Base-by-base conservation (phyloP, 2,888 invertebrate species). In the Nemotelus pantherinus region DNA sequence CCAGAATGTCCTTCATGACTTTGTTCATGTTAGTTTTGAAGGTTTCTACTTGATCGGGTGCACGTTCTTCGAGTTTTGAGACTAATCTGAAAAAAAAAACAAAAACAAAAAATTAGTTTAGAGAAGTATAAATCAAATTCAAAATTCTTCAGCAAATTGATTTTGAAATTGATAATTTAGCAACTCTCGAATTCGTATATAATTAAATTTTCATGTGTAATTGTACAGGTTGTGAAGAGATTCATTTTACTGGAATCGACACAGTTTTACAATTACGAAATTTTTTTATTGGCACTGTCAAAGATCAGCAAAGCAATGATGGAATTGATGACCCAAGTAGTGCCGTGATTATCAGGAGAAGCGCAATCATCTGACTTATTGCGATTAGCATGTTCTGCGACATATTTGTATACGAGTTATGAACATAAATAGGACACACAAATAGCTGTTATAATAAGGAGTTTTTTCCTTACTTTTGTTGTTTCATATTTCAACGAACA, bases 1-100 rank as follows among this genome's bases (percentile, higher is more conserved):
- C 90, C 80, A 97, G 89, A 82, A 97, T 92, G 83, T 96, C 95
- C 87, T 97, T 97, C 93, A 97, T 95, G 80, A 94, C 94, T 90
- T 94, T 95, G 88, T 95, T 95, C 91, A 95, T 94, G 88, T 96
- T 96, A 76, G 92, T 93, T 88, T 97, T 96, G 88, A 97, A 97
- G 47, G 93, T 88, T 5, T 95, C 93, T 80, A 96, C 93, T 90
- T 96, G 94, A 83, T 95, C 95, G 3, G 96, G 96, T 5, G 92
- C 86, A 77, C 89, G 92, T 85, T 94, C 93, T 89, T 94, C 92
- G 83, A 96, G 89, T 89, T 93, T 93, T 80, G 92, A 92, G 83
- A 95, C 93, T 86, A 95, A 90, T 89, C 93, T 93, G 88, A 45
- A 84, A 90, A 78, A 86, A 80, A 80, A 82, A 65, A 58, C 63